Conservation (phyloP, 2,797 vertebrate species). For the Pteronotus mesoamericanus region DNA sequence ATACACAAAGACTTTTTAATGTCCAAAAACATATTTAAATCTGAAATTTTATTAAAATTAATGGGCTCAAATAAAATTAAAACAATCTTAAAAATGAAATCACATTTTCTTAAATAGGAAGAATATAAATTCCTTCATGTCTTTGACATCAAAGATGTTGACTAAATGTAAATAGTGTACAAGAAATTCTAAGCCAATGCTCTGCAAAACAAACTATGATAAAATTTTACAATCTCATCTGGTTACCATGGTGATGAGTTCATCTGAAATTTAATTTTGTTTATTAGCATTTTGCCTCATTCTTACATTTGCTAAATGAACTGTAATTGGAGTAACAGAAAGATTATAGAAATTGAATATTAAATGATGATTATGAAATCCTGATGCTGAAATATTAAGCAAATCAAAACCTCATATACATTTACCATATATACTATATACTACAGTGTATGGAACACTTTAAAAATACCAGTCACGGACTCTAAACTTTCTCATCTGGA, state of each 20-base stretch:
- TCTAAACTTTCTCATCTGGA: not conserved
- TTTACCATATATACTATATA: not conserved
- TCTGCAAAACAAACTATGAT: not conserved
- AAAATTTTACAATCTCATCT: not conserved
- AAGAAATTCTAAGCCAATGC: not conserved
- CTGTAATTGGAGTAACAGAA: not conserved
- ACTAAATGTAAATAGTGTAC: not conserved
- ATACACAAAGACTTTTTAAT: not conserved
- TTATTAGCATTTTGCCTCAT: not conserved
- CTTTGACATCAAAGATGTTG: not conserved
- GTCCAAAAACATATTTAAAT: not conserved
- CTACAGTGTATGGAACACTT: not conserved
- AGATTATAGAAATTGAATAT: not conserved
- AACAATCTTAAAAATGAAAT: not conserved
- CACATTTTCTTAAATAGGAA: not conserved
- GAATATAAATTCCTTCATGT: not conserved
- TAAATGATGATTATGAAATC: not conserved
- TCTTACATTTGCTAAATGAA: slow-evolving; percentile 6
- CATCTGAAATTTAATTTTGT: slow-evolving; percentile 9
- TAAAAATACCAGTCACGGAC: not conserved
- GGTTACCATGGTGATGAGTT: not conserved
- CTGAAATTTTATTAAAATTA: not conserved
- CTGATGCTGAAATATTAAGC: not conserved
- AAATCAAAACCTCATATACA: not conserved
- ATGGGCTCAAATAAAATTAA: not conserved